phyloP scores from a whole-genome alignment of 2,113 vertebrate genomes.

The Castor canadensis region DNA sequence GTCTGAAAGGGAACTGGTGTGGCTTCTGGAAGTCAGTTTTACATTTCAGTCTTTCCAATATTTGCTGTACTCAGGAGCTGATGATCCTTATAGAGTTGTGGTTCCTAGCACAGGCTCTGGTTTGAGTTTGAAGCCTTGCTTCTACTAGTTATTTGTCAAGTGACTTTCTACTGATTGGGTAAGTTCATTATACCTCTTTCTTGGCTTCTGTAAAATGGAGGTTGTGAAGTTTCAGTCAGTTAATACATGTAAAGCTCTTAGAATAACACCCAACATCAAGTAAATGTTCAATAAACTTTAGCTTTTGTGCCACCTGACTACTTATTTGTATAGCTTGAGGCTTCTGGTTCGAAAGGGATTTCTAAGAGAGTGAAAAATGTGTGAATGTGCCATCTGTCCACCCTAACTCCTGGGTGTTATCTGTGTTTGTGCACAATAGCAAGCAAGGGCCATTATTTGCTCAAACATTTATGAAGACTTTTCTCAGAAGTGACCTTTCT shows the following conservation, averaged over 20 bases:
- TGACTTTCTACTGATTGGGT: neutral
- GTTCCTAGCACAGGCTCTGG: neutral
- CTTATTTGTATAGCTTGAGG: neutral
- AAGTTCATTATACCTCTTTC: neutral
- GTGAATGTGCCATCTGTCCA: neutral
- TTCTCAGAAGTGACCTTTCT: neutral
- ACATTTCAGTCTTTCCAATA: neutral
- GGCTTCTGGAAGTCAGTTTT: conserved; percentile 7
- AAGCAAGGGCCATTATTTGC: neutral
- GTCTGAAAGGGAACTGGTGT: neutral
- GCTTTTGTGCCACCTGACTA: neutral
- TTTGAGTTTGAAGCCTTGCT: neutral
- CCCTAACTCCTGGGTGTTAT: neutral
- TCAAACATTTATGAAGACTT: conserved; percentile 7
- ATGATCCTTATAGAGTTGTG: neutral
- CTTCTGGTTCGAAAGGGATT: conserved; percentile 9
- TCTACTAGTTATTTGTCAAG: neutral
- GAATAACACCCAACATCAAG: neutral
- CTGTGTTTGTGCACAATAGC: neutral
- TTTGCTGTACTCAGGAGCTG: neutral
- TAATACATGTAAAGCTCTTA: neutral
- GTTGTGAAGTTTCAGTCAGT: neutral
- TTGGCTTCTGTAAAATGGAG: neutral
- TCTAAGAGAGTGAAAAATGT: neutral
- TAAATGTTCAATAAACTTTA: neutral